A percentile compares a stretch with the other conserved stretches of the same genome.
Conservation (phyloP, 2,797 vertebrate species). For the Epinephelus coioides region DNA sequence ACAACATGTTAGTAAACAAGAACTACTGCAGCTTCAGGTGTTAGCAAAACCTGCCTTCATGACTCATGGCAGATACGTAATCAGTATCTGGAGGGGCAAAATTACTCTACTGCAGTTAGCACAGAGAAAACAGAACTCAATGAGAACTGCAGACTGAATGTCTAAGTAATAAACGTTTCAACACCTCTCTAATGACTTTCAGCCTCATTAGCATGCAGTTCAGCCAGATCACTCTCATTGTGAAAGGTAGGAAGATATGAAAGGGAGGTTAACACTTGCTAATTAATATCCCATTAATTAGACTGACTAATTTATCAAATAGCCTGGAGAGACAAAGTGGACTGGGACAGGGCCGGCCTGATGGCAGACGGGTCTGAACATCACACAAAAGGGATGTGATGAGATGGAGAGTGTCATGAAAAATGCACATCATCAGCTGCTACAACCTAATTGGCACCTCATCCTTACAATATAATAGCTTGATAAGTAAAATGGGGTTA, state of each 20-base stretch:
- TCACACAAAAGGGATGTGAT: conserved; percentile 72
- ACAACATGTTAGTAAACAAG: neutral
- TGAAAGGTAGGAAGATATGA: conserved; percentile 44
- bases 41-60: conserved; percentile 19
- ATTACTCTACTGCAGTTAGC: neutral
- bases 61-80: conserved; percentile 1
- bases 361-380: conserved; percentile 60
- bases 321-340: conserved; percentile 45
- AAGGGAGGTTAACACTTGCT: conserved; percentile 39
- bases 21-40: neutral
- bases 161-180: neutral
- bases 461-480: neutral
- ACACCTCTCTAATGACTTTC: neutral
- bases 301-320: conserved; percentile 36
- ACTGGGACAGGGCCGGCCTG: conserved; percentile 34
- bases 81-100: neutral
- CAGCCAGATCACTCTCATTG: conserved; percentile 50
- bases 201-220: conserved; percentile 56
- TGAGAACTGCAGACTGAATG: conserved; percentile 21
- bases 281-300: conserved; percentile 57
- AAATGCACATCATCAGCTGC: conserved; percentile 51
- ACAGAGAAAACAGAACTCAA: neutral
- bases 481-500: conserved; percentile 1
- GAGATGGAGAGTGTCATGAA: conserved; percentile 71
- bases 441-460: conserved; percentile 2